Percentiles rank a stretch among this genome's conserved stretches.
phyloP scores from a whole-genome alignment of 2,888 invertebrate genomes.

The Oasisia sp. region DNA sequence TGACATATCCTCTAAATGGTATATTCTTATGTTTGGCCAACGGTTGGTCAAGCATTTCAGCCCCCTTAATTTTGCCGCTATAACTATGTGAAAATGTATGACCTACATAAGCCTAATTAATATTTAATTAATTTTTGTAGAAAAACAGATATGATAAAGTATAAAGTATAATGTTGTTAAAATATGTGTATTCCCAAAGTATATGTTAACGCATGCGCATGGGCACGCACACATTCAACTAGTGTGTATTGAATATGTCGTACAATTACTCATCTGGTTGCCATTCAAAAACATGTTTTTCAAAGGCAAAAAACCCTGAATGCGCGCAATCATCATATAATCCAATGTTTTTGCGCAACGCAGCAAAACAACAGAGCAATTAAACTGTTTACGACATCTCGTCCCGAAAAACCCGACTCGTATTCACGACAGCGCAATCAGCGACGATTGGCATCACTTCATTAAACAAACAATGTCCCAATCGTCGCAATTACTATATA shows the following conservation, averaged over 20 bases:
- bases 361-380: neutral
- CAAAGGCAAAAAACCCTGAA: neutral
- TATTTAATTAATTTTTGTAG: too few species aligned
- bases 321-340: neutral
- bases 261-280: neutral
- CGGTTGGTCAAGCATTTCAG: too few species aligned
- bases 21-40: too few species aligned
- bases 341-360: neutral
- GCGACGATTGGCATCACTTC: neutral
- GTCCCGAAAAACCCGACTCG: neutral
- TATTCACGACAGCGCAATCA: neutral
- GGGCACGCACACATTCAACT: too few species aligned
- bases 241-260: neutral
- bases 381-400: neutral
- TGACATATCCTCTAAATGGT: too few species aligned
- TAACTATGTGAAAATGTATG: too few species aligned
- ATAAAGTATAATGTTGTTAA: too few species aligned
- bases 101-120: too few species aligned
- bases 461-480: neutral
- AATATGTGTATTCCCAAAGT: too few species aligned
- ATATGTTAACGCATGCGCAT: too few species aligned
- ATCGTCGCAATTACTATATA: neutral
- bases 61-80: too few species aligned
- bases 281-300: neutral
- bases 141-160: too few species aligned